A percentile compares a stretch with the other conserved stretches of the same genome.
phyloP scores from a whole-genome alignment of 2,113 vertebrate genomes.

The Oryzias woworae region DNA sequence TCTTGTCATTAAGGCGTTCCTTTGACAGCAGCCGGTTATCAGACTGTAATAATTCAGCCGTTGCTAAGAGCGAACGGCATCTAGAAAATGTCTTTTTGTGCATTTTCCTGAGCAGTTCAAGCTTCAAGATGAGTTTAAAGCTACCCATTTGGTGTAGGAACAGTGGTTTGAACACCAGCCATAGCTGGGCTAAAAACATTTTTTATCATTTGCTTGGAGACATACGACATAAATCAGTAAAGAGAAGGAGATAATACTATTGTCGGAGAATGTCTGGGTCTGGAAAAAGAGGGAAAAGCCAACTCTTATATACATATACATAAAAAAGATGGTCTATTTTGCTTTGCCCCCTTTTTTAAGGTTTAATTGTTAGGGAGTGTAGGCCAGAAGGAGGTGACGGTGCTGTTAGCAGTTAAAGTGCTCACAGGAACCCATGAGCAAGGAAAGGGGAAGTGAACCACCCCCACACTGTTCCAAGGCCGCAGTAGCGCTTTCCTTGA shows the following conservation, averaged over 20 bases:
- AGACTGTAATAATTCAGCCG: conserved; percentile 33
- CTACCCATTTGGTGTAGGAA: not conserved
- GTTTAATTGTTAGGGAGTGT: conserved; percentile 32
- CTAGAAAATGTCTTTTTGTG: conserved; percentile 16
- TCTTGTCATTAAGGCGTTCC: conserved; percentile 4
- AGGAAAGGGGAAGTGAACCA: conserved; percentile 77
- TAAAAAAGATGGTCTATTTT: too few species aligned
- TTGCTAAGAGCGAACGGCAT: conserved; percentile 34
- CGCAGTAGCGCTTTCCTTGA: conserved; percentile 36
- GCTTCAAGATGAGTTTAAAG: conserved; percentile 7
- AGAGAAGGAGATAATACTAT: conserved; percentile 24
- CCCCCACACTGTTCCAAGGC: conserved; percentile 70
- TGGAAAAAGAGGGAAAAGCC: too few species aligned
- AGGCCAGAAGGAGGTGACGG: conserved; percentile 54
- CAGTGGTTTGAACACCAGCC: not conserved
- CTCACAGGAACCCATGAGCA: conserved; percentile 73
- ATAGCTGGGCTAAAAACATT: conserved; percentile 8
- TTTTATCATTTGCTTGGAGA: conserved; percentile 43
- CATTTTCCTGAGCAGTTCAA: not conserved
- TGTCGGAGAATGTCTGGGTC: conserved; percentile 25
- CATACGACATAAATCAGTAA: conserved; percentile 13
- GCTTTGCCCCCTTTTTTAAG: not conserved
- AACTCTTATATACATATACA: too few species aligned
- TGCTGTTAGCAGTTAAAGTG: conserved; percentile 71
- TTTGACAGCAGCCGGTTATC: not conserved